Percentiles rank a stretch among this genome's conserved stretches.
phyloP scores from a whole-genome alignment of 1,140 invertebrate species.

The Aphidius gifuensis region DNA sequence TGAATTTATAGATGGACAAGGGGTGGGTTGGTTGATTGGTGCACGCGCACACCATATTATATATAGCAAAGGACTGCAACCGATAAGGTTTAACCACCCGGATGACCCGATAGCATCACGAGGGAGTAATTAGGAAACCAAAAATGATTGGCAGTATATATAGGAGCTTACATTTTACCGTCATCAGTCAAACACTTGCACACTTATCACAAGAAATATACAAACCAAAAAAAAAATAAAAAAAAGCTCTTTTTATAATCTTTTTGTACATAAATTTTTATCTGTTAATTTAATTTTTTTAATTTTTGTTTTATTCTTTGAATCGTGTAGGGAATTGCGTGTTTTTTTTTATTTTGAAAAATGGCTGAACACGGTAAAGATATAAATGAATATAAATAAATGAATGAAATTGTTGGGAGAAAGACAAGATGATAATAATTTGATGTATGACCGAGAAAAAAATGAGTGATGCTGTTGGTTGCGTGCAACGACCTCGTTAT shows the following conservation, averaged over 20 bases:
- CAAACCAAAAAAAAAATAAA: too few relatives aligned
- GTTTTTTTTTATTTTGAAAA: too few relatives aligned
- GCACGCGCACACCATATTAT: too few relatives aligned
- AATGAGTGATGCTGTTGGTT: slow-evolving; percentile 17
- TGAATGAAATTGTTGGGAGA: slow-evolving; percentile 2
- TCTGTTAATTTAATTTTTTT: not conserved
- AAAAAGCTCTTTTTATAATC: too few relatives aligned
- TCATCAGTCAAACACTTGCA: too few relatives aligned
- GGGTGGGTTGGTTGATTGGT: too few relatives aligned
- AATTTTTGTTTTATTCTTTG: not conserved
- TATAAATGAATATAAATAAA: too few relatives aligned
- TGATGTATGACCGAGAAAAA: not conserved
- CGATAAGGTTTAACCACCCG: slow-evolving; percentile 35
- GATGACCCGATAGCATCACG: slow-evolving; percentile 34
- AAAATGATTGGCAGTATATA: slow-evolving; percentile 30
- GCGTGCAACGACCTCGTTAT: slow-evolving; percentile 24
- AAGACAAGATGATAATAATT: slow-evolving; percentile 12
- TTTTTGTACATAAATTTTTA: too few relatives aligned
- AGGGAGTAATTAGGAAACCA: slow-evolving; percentile 34
- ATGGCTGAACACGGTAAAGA: too few relatives aligned
- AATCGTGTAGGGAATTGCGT: not conserved
- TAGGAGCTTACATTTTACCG: slow-evolving; percentile 19
- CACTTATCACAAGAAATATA: too few relatives aligned
- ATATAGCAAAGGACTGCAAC: not conserved
- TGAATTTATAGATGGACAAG: too few relatives aligned